A percentile compares a stretch with the other conserved stretches of the same genome.
Evolutionary conservation across 2,113 vertebrate genomes (phyloP).

Genomic region (Trinectes maculatus): DNA sequence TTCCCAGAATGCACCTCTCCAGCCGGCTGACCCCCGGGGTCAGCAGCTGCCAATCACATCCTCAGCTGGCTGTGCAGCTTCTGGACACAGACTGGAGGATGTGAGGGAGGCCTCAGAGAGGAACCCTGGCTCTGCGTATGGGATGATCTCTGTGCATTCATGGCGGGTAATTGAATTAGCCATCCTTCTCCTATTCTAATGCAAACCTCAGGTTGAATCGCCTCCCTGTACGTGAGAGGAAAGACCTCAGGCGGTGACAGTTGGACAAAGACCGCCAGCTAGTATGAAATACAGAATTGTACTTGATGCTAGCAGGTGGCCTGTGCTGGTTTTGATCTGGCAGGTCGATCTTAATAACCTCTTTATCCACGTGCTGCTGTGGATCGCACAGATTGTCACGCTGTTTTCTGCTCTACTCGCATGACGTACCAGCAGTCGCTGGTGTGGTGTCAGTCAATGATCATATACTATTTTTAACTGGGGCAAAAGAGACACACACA

Average conservation of each 20-base stretch:
- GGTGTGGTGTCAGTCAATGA: not conserved
- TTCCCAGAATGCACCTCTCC: constrained; percentile 82
- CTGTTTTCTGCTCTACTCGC: constrained; percentile 12
- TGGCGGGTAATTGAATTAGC: constrained; percentile 84
- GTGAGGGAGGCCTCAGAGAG: constrained; percentile 78
- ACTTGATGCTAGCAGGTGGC: constrained; percentile 44
- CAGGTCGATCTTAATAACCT: constrained; percentile 31
- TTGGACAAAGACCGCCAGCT: constrained; percentile 60
- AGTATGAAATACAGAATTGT: constrained; percentile 46
- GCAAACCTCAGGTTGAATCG: constrained; percentile 84
- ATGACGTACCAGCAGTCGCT: not conserved
- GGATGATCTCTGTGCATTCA: constrained; percentile 86
- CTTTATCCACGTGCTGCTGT: constrained; percentile 37
- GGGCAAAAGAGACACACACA: no score
- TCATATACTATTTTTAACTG: not conserved
- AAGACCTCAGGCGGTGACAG: constrained; percentile 69
- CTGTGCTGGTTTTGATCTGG: constrained; percentile 39
- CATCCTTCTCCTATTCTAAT: constrained; percentile 83
- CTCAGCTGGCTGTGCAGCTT: constrained; percentile 76
- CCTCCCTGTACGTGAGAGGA: constrained; percentile 76
- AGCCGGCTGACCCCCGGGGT: constrained; percentile 75
- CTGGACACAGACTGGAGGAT: constrained; percentile 74
- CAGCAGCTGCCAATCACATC: constrained; percentile 82
- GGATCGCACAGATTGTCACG: constrained; percentile 24
- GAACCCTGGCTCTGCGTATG: constrained; percentile 75